Base-by-base conservation (phyloP, 2,113 vertebrate species). In the Hemichromis elongatus region DNA sequence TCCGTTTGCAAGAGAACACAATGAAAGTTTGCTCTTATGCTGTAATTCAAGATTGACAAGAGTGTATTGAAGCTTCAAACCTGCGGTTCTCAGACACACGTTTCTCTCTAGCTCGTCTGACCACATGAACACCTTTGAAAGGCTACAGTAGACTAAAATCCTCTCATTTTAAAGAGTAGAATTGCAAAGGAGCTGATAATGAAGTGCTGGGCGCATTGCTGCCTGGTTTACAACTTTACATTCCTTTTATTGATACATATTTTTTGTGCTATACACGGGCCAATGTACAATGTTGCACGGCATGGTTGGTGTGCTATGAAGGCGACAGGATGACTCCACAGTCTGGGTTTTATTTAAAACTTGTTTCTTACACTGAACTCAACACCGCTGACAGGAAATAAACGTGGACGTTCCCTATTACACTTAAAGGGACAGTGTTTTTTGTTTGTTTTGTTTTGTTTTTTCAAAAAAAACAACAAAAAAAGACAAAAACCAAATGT, bases 401-500 rank as follows among this genome's bases (percentile, higher is more conserved):
- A 89, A 89, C 87, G 82, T 91, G 85, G 78, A 85, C 88, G 94
- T 96, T 95, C 92, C 94, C 95, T 91, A 82, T 70, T 86, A 87
- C 91, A 87, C 78, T 47, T 87, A 92, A 93, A 95, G 95, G 94
- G 94, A 95, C 92, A 56, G 57, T 81, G 79, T 5, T n/a, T 92
- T 94, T 87, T 33, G 2, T 33, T 33, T 5, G 6, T 33, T 8
- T 19, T 10, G 0, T 83, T 37, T 79, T 42, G 10, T 30, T 37
- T 63, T 79, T 55, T 40, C 9, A 1, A 88, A 91, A 84, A 70
- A 70, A 89, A 84, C 55, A 89, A 80, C 78, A 83, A 92, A 95
- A 90, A 85, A 87, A n/a, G 53, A 90, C 54, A 75, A 93, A 91
- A 97, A 97, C 96, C 97, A 98, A 97, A 97, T 93, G 97, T 97